Evolutionary conservation across 2,797 vertebrate species (phyloP).

Genomic region (Dendrocincla fuliginosa): DNA sequence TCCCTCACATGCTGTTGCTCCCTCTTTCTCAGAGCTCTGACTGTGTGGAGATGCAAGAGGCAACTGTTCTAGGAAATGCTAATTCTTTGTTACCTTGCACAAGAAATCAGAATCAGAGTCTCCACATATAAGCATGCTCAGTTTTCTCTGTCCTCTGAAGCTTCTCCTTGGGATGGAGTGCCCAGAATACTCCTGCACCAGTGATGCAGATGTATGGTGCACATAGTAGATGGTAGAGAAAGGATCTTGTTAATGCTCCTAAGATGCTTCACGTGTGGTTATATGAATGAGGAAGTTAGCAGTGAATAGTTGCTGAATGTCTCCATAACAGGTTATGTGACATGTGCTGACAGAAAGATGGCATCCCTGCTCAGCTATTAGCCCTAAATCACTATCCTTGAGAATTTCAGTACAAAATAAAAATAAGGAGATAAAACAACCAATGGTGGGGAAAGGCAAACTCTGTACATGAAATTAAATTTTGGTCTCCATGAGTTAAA

Average conservation of each 20-base stretch:
- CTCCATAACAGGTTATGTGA: background rate
- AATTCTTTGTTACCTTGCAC: background rate
- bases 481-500: background rate
- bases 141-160: background rate
- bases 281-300: background rate
- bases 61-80: background rate
- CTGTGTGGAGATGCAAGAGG: background rate
- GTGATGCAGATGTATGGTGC: background rate
- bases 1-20: background rate
- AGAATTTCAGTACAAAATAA: background rate
- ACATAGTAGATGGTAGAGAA: background rate
- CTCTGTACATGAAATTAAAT: background rate
- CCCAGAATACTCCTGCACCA: background rate
- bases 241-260: background rate
- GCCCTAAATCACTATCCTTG: background rate
- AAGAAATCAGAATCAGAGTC: background rate
- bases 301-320: background rate
- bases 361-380: constrained; percentile 21
- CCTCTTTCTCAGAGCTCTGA: background rate
- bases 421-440: background rate
- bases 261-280: background rate
- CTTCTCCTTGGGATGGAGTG: background rate
- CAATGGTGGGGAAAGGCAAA: background rate
- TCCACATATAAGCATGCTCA: background rate
- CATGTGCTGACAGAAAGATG: constrained; percentile 21